Base-by-base conservation (phyloP, 2,888 invertebrate genomes). In the Platynereis dumerilii region DNA sequence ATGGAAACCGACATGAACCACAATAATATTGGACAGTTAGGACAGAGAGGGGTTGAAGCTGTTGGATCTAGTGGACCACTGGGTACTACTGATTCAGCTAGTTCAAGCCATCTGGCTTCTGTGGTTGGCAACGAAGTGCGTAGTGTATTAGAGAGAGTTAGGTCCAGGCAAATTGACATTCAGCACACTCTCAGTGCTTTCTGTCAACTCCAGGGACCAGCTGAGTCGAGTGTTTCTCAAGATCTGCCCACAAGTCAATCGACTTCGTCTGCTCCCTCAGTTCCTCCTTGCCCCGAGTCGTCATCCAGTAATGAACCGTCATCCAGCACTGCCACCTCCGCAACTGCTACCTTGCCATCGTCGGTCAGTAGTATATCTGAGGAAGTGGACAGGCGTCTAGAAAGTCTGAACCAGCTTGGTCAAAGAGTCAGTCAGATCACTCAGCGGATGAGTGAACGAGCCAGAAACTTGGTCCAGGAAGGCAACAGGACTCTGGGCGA, bases 391-490 rank as follows among this genome's bases (percentile, higher is more conserved):
- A 42, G 57, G 28, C 63, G 63, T 15, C 34, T 63, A 2, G 63
- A 63, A 29, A 55, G 45, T 24, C 57, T 63, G 12, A 57, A 63
- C 42, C 45, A 45, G 48, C 57, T 63, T 1, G 61, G 52, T 20
- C 61, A 34, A 1, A 29, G 54, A 24, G 55, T 61, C 17, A 39
- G 44, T 58, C 61, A 64, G 24, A 65, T 65, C 29, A 61, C 65
- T 55, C 59, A 54, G 28, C 60, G 64, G 12, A 64, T 69, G n/a
- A 39, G 61, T 20, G 64, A 61, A 7, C 34, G 67, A 3, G 59
- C 65, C 57, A 10, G 58, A 15, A 26, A 24, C 3, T 55, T 68
- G 29, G 27, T 55, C 2, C 29, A 64, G n/a, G 27, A 59, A 20
- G 54, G 67, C 0, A 2, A 58, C n/a, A 5, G 62, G 17, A 27